Conservation (phyloP, 2,113 vertebrate genomes). For the Crotalus helleri region DNA sequence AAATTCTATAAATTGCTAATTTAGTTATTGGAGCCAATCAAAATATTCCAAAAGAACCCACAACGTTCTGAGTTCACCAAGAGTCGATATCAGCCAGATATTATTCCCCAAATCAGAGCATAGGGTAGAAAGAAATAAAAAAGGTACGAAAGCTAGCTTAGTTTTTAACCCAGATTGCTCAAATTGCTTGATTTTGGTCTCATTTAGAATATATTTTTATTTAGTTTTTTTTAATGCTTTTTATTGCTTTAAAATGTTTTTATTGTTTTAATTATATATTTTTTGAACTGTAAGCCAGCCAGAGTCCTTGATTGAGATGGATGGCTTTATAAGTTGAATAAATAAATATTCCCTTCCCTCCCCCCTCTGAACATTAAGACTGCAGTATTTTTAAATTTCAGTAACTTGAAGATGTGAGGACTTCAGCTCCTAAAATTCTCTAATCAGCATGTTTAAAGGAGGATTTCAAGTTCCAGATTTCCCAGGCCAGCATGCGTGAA, state of each 20-base stretch:
- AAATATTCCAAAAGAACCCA: neutral
- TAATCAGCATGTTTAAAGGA: neutral
- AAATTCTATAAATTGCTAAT: neutral
- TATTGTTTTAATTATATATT: too few relatives aligned
- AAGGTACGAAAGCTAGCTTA: neutral
- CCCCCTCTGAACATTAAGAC: neutral
- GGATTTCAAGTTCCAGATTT: neutral
- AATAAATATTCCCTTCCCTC: neutral
- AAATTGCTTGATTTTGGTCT: neutral
- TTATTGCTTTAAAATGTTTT: neutral
- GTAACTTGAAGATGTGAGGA: neutral
- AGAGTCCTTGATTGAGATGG: too few relatives aligned
- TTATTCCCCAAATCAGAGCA: neutral
- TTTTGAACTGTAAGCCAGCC: neutral
- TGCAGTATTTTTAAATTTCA: neutral
- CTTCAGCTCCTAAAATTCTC: neutral
- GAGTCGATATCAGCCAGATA: neutral
- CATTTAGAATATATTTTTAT: neutral
- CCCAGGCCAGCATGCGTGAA: neutral
- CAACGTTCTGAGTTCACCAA: neutral
- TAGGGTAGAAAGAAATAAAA: neutral
- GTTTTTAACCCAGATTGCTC: neutral
- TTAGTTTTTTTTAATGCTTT: neutral
- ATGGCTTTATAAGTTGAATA: too few relatives aligned
- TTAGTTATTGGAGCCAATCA: neutral